Conservation (phyloP, 2,888 invertebrate species). For the Camptogramma bilineatum region DNA sequence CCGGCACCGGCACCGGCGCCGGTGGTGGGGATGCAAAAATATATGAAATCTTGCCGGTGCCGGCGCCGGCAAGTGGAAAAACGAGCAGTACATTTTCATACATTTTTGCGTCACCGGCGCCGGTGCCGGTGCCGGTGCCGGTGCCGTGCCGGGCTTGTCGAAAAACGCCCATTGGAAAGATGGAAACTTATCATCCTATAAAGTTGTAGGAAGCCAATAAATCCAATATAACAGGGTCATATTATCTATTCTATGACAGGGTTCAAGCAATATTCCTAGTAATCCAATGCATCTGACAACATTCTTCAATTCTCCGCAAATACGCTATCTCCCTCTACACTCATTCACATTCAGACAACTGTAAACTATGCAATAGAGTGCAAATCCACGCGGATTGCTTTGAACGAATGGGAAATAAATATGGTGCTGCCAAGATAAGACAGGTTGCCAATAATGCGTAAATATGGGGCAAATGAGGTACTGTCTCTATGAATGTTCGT, state of each 20-base stretch:
- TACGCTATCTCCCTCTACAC: slow-evolving; percentile 22
- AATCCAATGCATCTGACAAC: background rate
- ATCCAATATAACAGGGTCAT: background rate
- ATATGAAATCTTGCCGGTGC: no score
- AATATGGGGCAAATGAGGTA: background rate
- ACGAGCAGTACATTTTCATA: no score
- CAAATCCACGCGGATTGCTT: slow-evolving; percentile 44
- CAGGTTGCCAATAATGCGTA: background rate
- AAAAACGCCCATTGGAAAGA: no score
- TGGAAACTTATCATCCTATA: no score
- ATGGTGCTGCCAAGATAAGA: background rate
- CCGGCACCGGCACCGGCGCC: no score
- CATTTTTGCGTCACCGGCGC: no score
- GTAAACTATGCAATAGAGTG: slow-evolving; percentile 47
- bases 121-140: no score
- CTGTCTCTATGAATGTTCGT: background rate
- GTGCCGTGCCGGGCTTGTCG: no score
- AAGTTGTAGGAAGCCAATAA: background rate
- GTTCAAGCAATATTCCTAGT: background rate
- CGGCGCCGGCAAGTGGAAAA: no score
- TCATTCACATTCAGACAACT: slow-evolving; percentile 42
- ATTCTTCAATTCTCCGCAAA: background rate
- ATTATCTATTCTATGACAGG: no score
- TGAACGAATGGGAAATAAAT: slow-evolving; percentile 1
- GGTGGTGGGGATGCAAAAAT: no score